These are phyloP conservation scores for Habropoda laboriosa DNA, from an alignment of 1,140 invertebrate genomes.

Conservation along the genomic window DNA sequence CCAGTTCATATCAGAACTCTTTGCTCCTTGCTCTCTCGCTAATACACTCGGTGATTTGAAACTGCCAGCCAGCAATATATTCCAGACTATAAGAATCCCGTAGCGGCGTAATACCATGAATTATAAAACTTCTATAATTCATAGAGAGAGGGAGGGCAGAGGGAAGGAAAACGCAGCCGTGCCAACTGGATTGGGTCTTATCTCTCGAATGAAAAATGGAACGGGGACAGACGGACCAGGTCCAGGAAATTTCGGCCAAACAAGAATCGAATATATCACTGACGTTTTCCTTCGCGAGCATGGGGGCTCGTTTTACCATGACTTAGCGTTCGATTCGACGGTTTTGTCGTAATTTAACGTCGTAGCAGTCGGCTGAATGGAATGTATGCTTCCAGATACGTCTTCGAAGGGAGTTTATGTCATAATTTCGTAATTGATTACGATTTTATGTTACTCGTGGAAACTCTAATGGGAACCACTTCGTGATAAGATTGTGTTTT, in stretches of 20 bases:
- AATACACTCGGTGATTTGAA: neutral
- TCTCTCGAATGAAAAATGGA: constrained; percentile 40
- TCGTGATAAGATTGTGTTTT: no score
- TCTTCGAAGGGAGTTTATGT: no score
- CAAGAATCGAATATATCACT: constrained; percentile 14
- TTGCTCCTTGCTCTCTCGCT: neutral
- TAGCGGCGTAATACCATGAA: constrained; percentile 36
- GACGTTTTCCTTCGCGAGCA: neutral
- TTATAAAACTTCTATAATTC: constrained; percentile 34
- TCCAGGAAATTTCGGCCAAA: constrained; percentile 28
- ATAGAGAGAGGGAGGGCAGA: neutral
- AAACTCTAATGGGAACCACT: no score
- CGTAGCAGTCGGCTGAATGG: no score
- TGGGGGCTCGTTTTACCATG: neutral
- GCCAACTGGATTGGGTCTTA: constrained; percentile 47
- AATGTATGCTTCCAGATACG: neutral
- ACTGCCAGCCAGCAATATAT: constrained; percentile 2
- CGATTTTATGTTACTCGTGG: no score
- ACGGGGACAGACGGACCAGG: constrained; percentile 1
- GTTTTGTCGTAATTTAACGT: neutral
- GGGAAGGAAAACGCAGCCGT: neutral
- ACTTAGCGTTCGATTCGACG: neutral
- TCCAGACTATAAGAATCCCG: constrained; percentile 25
- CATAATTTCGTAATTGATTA: no score
- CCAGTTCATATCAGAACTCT: no score